Evolutionary conservation across 2,797 vertebrate genomes (phyloP).

Genomic region (Furcifer pardalis): DNA sequence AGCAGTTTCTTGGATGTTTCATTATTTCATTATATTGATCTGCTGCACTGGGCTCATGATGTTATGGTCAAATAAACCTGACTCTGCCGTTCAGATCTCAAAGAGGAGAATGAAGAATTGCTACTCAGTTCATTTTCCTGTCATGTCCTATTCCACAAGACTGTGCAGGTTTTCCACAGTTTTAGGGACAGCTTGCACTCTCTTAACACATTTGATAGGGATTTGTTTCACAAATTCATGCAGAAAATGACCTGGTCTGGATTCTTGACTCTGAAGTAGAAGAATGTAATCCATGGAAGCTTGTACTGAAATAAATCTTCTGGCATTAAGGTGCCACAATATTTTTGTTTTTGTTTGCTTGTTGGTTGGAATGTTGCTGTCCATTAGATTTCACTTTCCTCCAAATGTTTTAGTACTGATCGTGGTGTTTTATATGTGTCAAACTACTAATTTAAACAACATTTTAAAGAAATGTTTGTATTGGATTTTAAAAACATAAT

Average conservation of each 20-base stretch:
- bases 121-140: fast-evolving
- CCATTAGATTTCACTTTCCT: not conserved
- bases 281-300: too few relatives aligned
- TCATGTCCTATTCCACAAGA: constrained; percentile 4
- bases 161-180: too few relatives aligned
- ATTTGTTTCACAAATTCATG: not conserved
- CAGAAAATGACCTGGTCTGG: not conserved
- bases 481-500: too few relatives aligned
- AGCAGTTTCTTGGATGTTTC: constrained; percentile 49
- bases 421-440: not conserved
- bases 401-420: not conserved
- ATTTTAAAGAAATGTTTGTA: not conserved
- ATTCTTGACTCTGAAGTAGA: too few relatives aligned
- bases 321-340: too few relatives aligned
- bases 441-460: not conserved
- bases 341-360: too few relatives aligned
- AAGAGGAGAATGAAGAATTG: not conserved
- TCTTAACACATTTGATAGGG: too few relatives aligned
- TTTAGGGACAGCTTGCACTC: not conserved
- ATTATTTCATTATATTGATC: constrained; percentile 43
- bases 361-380: too few relatives aligned
- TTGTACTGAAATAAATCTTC: too few relatives aligned
- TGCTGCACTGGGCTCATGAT: not conserved
- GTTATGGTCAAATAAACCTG: not conserved
- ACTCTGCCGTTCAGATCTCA: not conserved